These are phyloP conservation scores for Clitarchus hookeri DNA, from an alignment of 2,888 invertebrate genomes.

Conservation along the genomic window DNA sequence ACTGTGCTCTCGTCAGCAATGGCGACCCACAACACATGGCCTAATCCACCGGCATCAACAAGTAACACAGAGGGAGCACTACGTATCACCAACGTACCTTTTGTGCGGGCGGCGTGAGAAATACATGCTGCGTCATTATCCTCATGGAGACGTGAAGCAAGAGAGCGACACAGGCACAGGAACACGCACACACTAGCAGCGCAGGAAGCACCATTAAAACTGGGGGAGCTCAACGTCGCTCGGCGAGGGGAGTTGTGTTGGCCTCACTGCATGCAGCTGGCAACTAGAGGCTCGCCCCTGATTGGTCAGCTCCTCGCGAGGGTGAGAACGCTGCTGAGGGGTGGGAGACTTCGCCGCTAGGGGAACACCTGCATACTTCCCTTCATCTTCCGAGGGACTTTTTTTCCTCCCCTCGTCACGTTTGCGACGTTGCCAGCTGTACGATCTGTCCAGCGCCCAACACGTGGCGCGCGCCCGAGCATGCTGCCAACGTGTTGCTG, in stretches of 20 bases:
- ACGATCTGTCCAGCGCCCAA: neutral
- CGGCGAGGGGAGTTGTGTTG: too few relatives aligned
- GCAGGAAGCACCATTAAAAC: neutral
- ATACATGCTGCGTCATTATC: constrained; percentile 1
- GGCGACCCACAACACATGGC: too few relatives aligned
- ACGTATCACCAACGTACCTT: neutral
- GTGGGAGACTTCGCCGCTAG: neutral
- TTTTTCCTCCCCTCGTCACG: neutral
- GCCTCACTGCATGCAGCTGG: neutral
- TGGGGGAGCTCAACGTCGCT: neutral
- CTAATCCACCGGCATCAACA: neutral
- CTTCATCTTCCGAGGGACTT: neutral
- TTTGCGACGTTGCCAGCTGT: neutral
- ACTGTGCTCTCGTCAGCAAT: too few relatives aligned
- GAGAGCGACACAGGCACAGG: neutral
- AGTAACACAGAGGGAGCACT: neutral
- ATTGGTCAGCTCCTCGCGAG: neutral
- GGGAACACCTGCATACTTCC: neutral
- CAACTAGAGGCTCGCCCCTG: neutral
- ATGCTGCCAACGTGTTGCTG: neutral
- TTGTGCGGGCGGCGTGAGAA: neutral
- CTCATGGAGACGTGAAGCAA: neutral
- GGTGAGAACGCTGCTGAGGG: neutral
- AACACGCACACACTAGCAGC: neutral
- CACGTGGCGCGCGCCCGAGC: neutral